Evolutionary conservation across 2,113 vertebrate genomes (phyloP).

Genomic region (Labrus mixtus): DNA sequence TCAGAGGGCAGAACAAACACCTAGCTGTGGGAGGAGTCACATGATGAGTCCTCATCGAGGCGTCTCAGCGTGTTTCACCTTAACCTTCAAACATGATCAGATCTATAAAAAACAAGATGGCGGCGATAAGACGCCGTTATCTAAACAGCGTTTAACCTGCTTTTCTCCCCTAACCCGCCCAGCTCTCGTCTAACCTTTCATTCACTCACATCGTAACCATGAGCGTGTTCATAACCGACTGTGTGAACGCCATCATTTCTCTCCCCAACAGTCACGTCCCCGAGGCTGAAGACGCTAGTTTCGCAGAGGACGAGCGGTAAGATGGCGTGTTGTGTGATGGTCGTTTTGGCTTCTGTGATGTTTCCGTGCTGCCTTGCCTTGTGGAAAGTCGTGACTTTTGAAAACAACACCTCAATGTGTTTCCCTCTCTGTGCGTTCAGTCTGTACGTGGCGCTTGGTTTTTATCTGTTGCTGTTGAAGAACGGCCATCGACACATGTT

Average conservation of each 20-base stretch:
- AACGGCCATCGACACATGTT: not conserved
- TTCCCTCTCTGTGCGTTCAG: slow-evolving; percentile 42
- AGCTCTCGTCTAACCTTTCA: too few species aligned
- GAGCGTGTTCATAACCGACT: slow-evolving; percentile 27
- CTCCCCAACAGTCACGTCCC: slow-evolving; percentile 89
- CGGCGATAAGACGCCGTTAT: too few species aligned
- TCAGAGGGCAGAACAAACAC: too few species aligned
- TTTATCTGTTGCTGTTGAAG: slow-evolving; percentile 31
- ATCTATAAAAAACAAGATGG: too few species aligned
- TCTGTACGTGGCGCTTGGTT: slow-evolving; percentile 45
- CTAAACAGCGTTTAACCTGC: too few species aligned
- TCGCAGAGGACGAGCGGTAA: slow-evolving; percentile 96
- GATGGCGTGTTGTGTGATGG: slow-evolving; percentile 68
- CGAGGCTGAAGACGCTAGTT: slow-evolving; percentile 94
- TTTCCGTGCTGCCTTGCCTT: slow-evolving; percentile 77
- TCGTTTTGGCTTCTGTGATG: slow-evolving; percentile 74
- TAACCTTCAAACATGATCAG: too few species aligned
- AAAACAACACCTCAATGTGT: slow-evolving; percentile 46
- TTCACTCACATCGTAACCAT: too few species aligned
- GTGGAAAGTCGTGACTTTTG: slow-evolving; percentile 65
- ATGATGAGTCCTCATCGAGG: too few species aligned
- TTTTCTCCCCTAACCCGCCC: too few species aligned
- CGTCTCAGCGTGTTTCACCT: too few species aligned
- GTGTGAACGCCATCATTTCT: slow-evolving; percentile 72
- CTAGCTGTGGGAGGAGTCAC: too few species aligned